Base-by-base conservation (phyloP, 2,797 vertebrate genomes). In the Ibycter americanus region DNA sequence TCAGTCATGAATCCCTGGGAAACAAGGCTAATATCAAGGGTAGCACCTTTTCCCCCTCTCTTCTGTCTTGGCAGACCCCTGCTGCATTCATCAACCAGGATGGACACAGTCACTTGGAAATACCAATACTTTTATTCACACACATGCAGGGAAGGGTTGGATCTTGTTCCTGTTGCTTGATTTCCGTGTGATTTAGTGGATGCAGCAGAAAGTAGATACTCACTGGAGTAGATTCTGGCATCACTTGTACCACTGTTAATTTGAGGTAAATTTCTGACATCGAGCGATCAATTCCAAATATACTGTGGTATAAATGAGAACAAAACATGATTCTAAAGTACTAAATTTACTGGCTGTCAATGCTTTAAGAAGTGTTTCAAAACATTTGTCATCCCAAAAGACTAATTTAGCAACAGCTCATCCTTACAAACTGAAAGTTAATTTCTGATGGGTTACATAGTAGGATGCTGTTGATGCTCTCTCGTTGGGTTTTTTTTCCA, bases 311-410 rank as follows among this genome's bases (percentile, higher is more conserved):
- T 8, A 82, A 67, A 42, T 63, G 42, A 92, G 77, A 90, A 85
- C 9, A 90, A 92, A 91, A 13, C 15, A 27, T 67, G 36, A 6
- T 15, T 47, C 52, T 16, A 4, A 70, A 44, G 34, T 13, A 51
- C 36, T 49, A 56, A 36, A 70, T 72, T 93, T 81, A 61, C 65
- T 34, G 66, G 84, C 47, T 95, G 82, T 73, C 71, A 85, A 38
- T 40, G 21, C 62, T 94, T 20, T 42, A 93, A 68, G 54, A 87
- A 94, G 66, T 15, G 8, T 91, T 94, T 96, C 73, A 96, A 96
- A 97, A 92, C 83, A 91, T 44, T 51, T 34, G 71, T 89, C 89
- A 61, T 97, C 93, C 94, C 93, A 81, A 87, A 96, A 96, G 95
- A 79, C 85, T 95, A 94, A 97, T 97, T 87, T 42, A 90, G 73